phyloP scores from a whole-genome alignment of 2,113 vertebrate species.

The Geothlypis trichas region DNA sequence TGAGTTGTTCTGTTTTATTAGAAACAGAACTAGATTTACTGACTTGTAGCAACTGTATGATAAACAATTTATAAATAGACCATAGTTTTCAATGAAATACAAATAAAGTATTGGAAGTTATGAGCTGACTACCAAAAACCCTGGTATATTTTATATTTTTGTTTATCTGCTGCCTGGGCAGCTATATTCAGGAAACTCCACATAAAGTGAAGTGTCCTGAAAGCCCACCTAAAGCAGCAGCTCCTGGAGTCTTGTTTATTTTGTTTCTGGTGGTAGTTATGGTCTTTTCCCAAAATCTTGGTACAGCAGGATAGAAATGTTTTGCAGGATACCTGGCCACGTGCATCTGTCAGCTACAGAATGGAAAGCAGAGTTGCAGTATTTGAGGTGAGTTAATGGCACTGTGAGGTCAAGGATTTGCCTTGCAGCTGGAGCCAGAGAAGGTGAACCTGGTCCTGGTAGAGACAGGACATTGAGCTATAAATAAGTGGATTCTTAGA shows the following conservation, averaged over 20 bases:
- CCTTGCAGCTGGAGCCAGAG: neutral
- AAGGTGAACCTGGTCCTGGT: neutral
- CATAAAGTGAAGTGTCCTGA: neutral
- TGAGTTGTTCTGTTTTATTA: neutral
- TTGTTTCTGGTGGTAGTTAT: neutral
- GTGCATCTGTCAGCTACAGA: neutral
- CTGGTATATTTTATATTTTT: neutral
- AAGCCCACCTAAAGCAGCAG: neutral
- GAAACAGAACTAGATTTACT: neutral
- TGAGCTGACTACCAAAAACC: neutral
- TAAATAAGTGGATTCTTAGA: neutral
- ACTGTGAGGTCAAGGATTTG: accelerated
- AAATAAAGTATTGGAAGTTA: slow-evolving; percentile 36
- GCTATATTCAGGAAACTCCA: neutral
- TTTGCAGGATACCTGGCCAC: accelerated
- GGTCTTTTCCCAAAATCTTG: neutral
- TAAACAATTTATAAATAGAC: slow-evolving; percentile 55
- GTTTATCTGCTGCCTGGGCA: neutral
- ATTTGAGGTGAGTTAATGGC: neutral
- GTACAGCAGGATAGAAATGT: neutral
- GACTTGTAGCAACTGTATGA: slow-evolving; percentile 16
- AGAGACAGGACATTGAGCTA: neutral
- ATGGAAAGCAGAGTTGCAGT: neutral
- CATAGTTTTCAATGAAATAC: slow-evolving; percentile 1
- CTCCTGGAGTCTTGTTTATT: neutral